phyloP scores from a whole-genome alignment of 2,113 vertebrate species.

The Bubo scandiacus region DNA sequence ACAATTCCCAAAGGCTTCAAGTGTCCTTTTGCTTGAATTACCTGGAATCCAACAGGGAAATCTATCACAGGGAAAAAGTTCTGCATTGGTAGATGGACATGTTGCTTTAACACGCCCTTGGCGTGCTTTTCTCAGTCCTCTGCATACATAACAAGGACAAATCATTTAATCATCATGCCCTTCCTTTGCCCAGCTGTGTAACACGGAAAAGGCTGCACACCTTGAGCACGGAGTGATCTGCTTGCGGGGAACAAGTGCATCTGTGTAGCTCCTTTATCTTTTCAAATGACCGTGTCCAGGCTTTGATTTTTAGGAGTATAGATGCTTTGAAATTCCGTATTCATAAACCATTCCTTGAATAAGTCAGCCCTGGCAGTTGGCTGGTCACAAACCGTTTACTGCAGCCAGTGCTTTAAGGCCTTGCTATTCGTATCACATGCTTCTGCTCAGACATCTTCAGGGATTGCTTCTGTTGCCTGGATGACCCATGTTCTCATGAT shows the following conservation, averaged over 20 bases:
- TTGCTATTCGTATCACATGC: not conserved
- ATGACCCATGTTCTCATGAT: not conserved
- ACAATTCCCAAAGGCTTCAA: not conserved
- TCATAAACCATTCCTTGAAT: not conserved
- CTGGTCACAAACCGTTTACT: not conserved
- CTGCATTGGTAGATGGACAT: too few species aligned
- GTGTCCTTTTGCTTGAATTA: not conserved
- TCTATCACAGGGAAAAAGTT: not conserved
- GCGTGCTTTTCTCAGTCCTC: not conserved
- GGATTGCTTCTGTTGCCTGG: not conserved
- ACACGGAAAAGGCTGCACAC: not conserved
- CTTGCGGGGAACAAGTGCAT: not conserved
- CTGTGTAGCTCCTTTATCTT: not conserved
- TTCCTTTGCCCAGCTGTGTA: not conserved
- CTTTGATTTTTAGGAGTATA: not conserved
- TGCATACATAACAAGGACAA: not conserved
- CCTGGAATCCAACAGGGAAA: not conserved
- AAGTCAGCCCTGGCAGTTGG: not conserved
- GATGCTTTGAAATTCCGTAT: not conserved
- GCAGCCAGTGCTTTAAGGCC: not conserved
- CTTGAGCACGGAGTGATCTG: not conserved
- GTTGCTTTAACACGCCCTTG: not conserved
- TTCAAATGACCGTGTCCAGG: accelerated
- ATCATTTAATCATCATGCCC: accelerated
- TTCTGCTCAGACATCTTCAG: not conserved